phyloP scores from a whole-genome alignment of 2,113 vertebrate species.

The Notothenia rossii region DNA sequence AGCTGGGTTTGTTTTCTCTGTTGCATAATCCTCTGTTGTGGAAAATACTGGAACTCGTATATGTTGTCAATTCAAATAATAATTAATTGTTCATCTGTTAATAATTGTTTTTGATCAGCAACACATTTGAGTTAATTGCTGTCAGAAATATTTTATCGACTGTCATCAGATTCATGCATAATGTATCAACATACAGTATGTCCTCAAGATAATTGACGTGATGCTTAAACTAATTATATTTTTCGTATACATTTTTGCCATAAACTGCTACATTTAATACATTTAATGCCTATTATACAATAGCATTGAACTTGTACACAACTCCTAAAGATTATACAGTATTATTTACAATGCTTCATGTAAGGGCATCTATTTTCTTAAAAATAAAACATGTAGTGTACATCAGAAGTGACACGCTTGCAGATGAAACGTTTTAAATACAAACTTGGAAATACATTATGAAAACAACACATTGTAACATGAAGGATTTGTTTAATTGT shows the following conservation, averaged over 20 bases:
- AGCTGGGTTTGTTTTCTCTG: conserved; percentile 20
- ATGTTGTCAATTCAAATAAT: background rate
- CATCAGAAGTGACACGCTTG: background rate
- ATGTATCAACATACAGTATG: conserved; percentile 17
- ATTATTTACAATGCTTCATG: background rate
- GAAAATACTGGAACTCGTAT: conserved; percentile 25
- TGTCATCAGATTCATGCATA: background rate
- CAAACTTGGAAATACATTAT: background rate
- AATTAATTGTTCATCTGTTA: background rate
- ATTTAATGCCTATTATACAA: background rate
- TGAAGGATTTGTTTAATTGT: background rate
- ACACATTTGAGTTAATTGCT: background rate
- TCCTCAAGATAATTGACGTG: background rate
- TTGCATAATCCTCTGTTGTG: conserved; percentile 52
- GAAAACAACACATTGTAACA: background rate
- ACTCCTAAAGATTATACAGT: background rate
- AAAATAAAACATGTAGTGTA: background rate
- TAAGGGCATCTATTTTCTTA: background rate
- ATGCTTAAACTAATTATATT: background rate
- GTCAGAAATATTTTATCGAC: background rate
- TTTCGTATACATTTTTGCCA: too few species aligned
- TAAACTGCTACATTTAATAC: background rate
- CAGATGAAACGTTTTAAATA: background rate
- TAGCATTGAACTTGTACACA: background rate
- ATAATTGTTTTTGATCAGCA: background rate